Base-by-base conservation (phyloP, 1,140 invertebrate species). In the Anagrus nilaparvatae region DNA sequence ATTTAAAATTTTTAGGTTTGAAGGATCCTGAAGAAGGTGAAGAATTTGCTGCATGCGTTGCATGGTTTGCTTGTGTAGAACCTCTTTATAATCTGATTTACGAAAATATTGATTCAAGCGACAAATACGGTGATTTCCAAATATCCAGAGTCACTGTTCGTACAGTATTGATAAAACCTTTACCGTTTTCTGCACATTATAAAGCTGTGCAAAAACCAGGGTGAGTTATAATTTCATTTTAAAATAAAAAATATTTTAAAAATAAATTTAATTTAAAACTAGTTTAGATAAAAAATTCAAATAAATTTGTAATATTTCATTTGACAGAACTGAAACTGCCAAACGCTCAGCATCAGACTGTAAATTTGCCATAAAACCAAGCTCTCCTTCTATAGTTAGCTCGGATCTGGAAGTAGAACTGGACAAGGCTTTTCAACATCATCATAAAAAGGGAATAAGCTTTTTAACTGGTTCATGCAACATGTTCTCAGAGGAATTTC, bases 11-110 rank as follows among this genome's bases (percentile, higher is more conserved):
- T 37, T 4, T 13, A 43, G 29, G 29, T 10, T 25, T 33, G 16
- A 30, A 43, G 14, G 1, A 27, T 25, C 24, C 24, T 20, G 16
- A 18, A 7, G 24, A 40, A 9, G 12, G 25, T 23, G 10, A 12
- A 17, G 17, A 36, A 14, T 28, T 12, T 24, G 4, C 9, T 12
- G 34, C 37, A 4, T 64, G 60, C 43, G 37, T 55, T 3, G 56
- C 58, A 49, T 65, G 63, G 63, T 65, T 63, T 30, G 60, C 56
- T 5, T 64, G 61, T 19, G 35, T 60, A 4, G 47, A 61, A 20
- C 56, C 60, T 0, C 33, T 65, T 0, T 53, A 57, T 30, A 52
- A 61, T 17, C 25, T 52, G 1, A 41, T 65, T 10, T 47, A 47
- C 8, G 33, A 36, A 0, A 62, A 57, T 27, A 51, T 65, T 19